phyloP scores from a whole-genome alignment of 1,140 invertebrate species.

The Metopolophium dirhodum region DNA sequence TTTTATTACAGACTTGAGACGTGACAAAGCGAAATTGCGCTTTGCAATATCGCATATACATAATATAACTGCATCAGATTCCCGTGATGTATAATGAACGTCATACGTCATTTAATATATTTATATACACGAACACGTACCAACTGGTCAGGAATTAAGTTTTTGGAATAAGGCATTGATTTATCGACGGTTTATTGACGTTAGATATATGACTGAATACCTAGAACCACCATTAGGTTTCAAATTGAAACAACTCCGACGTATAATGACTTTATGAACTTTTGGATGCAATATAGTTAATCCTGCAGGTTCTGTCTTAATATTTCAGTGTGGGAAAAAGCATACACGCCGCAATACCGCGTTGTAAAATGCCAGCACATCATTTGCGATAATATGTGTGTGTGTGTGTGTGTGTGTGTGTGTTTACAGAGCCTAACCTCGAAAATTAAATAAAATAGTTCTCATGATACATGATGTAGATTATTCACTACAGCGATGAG shows the following conservation, averaged over 20 bases:
- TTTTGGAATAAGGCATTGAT: background rate
- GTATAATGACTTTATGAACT: background rate
- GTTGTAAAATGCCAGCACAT: background rate
- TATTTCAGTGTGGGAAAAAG: background rate
- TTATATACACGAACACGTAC: background rate
- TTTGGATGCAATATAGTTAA: background rate
- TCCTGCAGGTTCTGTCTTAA: background rate
- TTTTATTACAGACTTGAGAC: constrained; percentile 4
- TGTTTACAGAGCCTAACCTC: background rate
- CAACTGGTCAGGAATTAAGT: background rate
- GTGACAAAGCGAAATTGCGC: constrained; percentile 14
- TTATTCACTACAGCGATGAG: background rate
- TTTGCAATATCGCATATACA: background rate
- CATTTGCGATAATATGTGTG: background rate
- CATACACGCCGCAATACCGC: background rate
- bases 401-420: too few relatives aligned
- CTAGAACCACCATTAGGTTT: background rate
- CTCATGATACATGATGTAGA: background rate
- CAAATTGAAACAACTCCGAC: background rate
- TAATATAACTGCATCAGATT: background rate
- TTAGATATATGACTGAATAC: background rate
- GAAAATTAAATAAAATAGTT: background rate
- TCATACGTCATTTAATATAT: background rate
- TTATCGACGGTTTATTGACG: background rate
- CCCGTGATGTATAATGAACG: background rate